These are phyloP conservation scores for Proisotoma minuta DNA, from an alignment of 2,888 invertebrate genomes.

Conservation along the genomic window DNA sequence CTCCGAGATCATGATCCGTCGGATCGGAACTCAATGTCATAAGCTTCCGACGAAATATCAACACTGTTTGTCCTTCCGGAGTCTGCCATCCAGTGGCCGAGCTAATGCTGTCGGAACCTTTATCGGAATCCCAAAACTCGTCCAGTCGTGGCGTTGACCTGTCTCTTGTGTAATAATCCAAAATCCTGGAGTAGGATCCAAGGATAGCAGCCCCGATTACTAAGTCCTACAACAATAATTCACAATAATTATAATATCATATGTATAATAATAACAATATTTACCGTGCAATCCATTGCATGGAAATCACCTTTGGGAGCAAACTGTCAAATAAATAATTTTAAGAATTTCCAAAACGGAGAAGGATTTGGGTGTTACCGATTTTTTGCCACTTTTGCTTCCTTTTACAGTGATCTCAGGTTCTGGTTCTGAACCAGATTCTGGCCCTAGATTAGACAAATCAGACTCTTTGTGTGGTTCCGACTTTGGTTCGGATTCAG, in stretches of 20 bases:
- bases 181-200: conserved; percentile 75
- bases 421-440: conserved; percentile 2
- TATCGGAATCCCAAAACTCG: conserved; percentile 68
- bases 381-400: not conserved
- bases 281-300: conserved; percentile 93
- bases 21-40: conserved; percentile 51
- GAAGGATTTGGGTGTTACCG: not conserved
- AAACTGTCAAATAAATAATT: conserved; percentile 27
- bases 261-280: too few relatives aligned
- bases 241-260: too few relatives aligned
- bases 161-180: conserved; percentile 87
- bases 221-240: too few relatives aligned
- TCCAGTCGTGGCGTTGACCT: conserved; percentile 84
- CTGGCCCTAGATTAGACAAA: not conserved
- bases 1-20: conserved; percentile 77
- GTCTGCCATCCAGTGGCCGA: conserved; percentile 83
- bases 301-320: conserved; percentile 80
- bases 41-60: conserved; percentile 81
- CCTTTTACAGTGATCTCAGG: not conserved
- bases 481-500: conserved; percentile 53
- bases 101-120: conserved; percentile 81
- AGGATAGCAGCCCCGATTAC: conserved; percentile 76
- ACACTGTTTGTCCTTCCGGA: conserved; percentile 75
- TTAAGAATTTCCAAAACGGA: not conserved
- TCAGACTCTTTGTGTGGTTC: conserved; percentile 49